Percentiles rank a stretch among this genome's conserved stretches.
Evolutionary conservation across 2,113 vertebrate species (phyloP).

Genomic region (Dipodomys spectabilis): DNA sequence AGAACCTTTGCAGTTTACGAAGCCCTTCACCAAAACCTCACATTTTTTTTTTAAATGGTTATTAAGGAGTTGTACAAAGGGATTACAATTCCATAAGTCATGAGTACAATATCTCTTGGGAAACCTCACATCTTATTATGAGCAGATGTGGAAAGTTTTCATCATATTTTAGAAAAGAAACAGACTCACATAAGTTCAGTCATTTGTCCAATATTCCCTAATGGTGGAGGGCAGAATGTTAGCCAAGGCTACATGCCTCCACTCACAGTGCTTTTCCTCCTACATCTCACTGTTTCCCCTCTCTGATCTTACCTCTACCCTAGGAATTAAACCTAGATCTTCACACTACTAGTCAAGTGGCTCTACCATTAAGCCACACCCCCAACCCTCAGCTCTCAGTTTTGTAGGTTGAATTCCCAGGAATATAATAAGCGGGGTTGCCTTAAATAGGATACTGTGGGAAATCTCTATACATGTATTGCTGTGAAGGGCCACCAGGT

Average conservation of each 20-base stretch:
- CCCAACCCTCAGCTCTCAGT: neutral
- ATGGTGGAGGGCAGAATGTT: neutral
- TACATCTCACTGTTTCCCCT: neutral
- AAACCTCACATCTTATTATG: neutral
- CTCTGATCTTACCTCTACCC: neutral
- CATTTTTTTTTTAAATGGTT: no score
- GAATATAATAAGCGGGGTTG: neutral
- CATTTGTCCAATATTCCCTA: neutral
- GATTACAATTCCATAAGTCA: no score
- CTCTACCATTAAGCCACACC: neutral
- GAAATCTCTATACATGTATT: neutral
- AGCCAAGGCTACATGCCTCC: neutral
- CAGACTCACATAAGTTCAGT: neutral
- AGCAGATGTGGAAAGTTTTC: neutral
- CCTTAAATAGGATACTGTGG: accelerated
- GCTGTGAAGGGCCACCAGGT: conserved; percentile 76
- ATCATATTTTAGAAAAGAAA: conserved; percentile 16
- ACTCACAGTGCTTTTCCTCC: neutral
- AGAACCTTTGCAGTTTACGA: neutral
- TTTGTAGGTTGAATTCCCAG: neutral
- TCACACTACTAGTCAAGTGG: neutral
- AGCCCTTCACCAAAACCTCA: neutral
- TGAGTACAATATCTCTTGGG: no score
- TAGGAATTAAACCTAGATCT: neutral
- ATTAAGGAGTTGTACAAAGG: no score